Evolutionary conservation across 2,888 invertebrate species (phyloP).

Genomic region (Leptura quadrifasciata): DNA sequence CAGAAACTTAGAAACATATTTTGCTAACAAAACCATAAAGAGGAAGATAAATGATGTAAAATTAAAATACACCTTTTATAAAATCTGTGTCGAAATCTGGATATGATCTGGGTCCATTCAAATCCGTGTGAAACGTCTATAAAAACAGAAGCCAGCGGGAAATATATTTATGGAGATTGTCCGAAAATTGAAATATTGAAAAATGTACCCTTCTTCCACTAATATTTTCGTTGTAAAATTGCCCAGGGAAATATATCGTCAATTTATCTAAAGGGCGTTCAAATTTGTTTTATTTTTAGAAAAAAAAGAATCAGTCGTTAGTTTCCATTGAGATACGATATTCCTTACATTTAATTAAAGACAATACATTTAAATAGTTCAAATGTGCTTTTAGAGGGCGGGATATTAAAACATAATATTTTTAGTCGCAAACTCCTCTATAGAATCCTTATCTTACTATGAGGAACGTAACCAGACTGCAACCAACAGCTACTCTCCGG

Average conservation of each 20-base stretch:
- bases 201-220: conserved; percentile 16
- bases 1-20: conserved; percentile 1
- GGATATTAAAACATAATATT: no score
- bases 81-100: conserved; percentile 13
- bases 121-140: neutral
- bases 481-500: no score
- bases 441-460: no score
- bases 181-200: conserved; percentile 38
- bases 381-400: no score
- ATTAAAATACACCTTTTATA: conserved; percentile 26
- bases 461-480: no score
- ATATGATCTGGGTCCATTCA: conserved; percentile 18
- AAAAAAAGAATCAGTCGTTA: neutral
- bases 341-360: no score
- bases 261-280: conserved; percentile 18
- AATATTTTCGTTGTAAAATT: conserved; percentile 20
- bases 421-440: no score
- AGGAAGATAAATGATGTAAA: conserved; percentile 23
- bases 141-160: conserved; percentile 14
- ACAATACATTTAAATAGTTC: no score
- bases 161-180: conserved; percentile 37
- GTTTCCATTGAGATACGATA: no score
- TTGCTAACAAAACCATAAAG: neutral
- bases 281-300: conserved; percentile 11
- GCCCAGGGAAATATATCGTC: conserved; percentile 23